Conservation (phyloP, 2,113 vertebrate species). For the Hyla sarda region DNA sequence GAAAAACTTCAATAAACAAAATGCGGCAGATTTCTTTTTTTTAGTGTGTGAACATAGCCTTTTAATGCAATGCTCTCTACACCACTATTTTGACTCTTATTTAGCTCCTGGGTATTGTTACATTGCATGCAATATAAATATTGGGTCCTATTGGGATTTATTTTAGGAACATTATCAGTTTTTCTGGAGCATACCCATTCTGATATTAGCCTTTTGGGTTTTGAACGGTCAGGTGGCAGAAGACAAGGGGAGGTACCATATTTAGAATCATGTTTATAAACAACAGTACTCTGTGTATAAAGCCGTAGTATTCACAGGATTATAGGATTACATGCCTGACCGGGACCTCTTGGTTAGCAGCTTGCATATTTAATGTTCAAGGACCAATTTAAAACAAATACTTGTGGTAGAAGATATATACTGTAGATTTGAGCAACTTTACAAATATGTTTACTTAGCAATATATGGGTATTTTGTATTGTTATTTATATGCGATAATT, state of each 20-base stretch:
- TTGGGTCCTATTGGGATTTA: not conserved
- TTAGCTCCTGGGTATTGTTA: not conserved
- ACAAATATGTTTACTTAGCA: too few relatives aligned
- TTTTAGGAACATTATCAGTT: not conserved
- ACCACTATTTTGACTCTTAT: too few relatives aligned
- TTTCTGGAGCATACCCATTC: not conserved
- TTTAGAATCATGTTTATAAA: not conserved
- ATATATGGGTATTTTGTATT: too few relatives aligned
- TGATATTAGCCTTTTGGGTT: not conserved
- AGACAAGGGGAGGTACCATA: not conserved
- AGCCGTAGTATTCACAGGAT: not conserved
- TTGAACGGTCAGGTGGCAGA: not conserved
- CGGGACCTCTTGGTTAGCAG: not conserved
- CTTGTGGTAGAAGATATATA: too few relatives aligned
- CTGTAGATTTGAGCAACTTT: too few relatives aligned
- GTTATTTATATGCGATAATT: too few relatives aligned
- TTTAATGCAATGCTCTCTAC: too few relatives aligned
- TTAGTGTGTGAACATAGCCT: too few relatives aligned
- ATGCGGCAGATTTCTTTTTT: too few relatives aligned
- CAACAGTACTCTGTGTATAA: not conserved
- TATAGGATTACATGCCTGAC: conserved; percentile 4
- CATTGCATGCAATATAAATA: not conserved
- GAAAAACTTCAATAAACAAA: too few relatives aligned
- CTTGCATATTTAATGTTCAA: not conserved
- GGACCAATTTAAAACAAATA: not conserved